phyloP scores from a whole-genome alignment of 1,140 invertebrate species.

The Caenorhabditis elegans region WBcel235 BX284605.5:2237001-2237500 shows the following conservation, averaged over 20 bases:
- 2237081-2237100: slow-evolving; percentile 10
- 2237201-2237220: neutral
- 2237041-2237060: neutral
- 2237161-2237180: slow-evolving; percentile 35
- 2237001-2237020: neutral
- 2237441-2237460: slow-evolving; percentile 43
- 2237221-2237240: slow-evolving; percentile 36
- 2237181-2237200: slow-evolving; percentile 20
- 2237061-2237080: neutral
- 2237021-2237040: neutral
- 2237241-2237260: slow-evolving; percentile 41
- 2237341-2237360: slow-evolving; percentile 66
- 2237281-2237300: slow-evolving; percentile 76
- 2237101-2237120: slow-evolving; percentile 31
- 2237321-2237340: slow-evolving; percentile 68
- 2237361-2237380: slow-evolving; percentile 57
- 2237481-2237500: slow-evolving; percentile 71
- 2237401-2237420: slow-evolving; percentile 39
- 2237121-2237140: slow-evolving; percentile 23
- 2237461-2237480: slow-evolving; percentile 44
- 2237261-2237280: slow-evolving; percentile 71
- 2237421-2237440: slow-evolving; percentile 45
- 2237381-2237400: slow-evolving; percentile 57
- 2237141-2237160: slow-evolving; percentile 17
- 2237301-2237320: slow-evolving; percentile 74